These are phyloP conservation scores for Simalia tracyae DNA, from an alignment of 2,797 vertebrate genomes.

Conservation along the genomic window DNA sequence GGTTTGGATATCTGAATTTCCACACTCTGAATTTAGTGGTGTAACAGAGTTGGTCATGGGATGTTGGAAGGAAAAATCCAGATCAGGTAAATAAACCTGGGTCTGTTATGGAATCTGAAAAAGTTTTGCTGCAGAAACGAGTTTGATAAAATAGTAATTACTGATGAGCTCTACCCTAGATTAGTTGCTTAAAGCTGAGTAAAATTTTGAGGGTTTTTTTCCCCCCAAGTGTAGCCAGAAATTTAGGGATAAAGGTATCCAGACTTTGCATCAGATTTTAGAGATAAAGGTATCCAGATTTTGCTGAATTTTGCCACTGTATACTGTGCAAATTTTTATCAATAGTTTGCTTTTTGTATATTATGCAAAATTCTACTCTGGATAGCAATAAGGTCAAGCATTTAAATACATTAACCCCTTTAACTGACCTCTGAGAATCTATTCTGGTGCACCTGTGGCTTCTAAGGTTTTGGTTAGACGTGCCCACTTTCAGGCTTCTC, in stretches of 20 bases:
- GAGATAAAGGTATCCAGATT: background rate
- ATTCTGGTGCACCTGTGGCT: background rate
- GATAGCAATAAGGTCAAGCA: background rate
- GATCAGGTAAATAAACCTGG: background rate
- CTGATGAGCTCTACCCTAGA: background rate
- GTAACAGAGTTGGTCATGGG: background rate
- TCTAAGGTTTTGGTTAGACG: background rate
- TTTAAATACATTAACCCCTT: background rate
- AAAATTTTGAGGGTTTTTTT: background rate
- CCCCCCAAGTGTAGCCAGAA: background rate
- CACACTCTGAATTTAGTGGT: background rate
- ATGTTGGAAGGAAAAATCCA: background rate
- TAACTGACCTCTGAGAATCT: background rate
- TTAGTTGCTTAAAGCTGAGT: constrained; percentile 1
- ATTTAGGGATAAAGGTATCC: background rate
- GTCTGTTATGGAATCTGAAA: background rate
- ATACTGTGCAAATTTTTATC: background rate
- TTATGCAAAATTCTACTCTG: background rate
- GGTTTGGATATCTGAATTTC: background rate
- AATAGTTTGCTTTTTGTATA: background rate
- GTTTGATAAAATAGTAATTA: background rate
- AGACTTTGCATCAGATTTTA: background rate
- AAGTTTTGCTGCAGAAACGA: background rate
- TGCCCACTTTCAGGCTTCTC: background rate
- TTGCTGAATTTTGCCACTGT: background rate